phyloP scores from a whole-genome alignment of 2,888 invertebrate genomes.

The Drosophila anceps region DNA sequence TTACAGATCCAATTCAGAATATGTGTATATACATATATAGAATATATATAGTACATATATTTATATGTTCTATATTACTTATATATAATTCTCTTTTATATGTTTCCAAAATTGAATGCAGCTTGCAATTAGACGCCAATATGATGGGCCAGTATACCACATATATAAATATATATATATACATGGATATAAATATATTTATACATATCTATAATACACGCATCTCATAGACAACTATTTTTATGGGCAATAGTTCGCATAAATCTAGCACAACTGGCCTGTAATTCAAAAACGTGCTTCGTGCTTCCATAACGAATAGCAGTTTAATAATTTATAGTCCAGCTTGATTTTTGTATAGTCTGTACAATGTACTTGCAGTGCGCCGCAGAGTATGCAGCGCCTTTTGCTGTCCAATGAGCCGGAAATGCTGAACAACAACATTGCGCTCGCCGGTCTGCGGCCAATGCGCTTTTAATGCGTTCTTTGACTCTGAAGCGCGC shows the following conservation, averaged over 20 bases:
- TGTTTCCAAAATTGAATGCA: background rate
- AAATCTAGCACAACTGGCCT: constrained; percentile 55
- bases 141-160: constrained; percentile 1
- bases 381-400: constrained; percentile 41
- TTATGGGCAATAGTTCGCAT: constrained; percentile 64
- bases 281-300: constrained; percentile 63
- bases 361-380: constrained; percentile 17
- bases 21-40: background rate
- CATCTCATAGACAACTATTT: constrained; percentile 42
- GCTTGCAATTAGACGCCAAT: constrained; percentile 62
- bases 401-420: constrained; percentile 66
- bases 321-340: constrained; percentile 65
- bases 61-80: background rate
- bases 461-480: constrained; percentile 81
- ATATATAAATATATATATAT: background rate
- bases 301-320: constrained; percentile 42
- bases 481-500: constrained; percentile 71
- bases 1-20: background rate
- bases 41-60: background rate
- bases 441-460: constrained; percentile 40
- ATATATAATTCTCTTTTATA: background rate
- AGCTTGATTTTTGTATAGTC: constrained; percentile 54
- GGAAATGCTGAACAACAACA: constrained; percentile 61
- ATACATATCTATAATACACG: constrained; percentile 1
- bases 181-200: background rate